phyloP scores from a whole-genome alignment of 2,888 invertebrate genomes.

The Xylocampa areola region DNA sequence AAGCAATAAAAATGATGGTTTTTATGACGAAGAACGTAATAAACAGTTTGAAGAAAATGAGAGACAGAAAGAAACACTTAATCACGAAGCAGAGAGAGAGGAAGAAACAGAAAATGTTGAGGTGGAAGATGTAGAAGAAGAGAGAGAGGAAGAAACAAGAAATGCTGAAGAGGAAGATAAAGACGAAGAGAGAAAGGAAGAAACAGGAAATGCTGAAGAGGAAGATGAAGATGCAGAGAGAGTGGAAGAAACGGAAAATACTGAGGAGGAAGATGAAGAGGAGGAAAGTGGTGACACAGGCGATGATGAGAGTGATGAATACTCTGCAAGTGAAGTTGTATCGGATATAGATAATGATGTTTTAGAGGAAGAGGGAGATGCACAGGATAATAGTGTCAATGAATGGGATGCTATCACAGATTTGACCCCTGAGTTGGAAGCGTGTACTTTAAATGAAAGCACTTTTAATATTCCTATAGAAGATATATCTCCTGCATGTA shows the following conservation, averaged over 20 bases:
- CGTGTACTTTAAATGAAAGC: slow-evolving; percentile 38
- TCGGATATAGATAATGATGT: slow-evolving; percentile 34
- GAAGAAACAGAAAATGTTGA: slow-evolving; percentile 3
- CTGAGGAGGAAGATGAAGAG: slow-evolving; percentile 4
- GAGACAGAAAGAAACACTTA: slow-evolving; percentile 22
- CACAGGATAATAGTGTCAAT: slow-evolving; percentile 5
- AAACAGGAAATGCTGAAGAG: slow-evolving; percentile 2
- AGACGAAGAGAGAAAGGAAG: slow-evolving; percentile 5
- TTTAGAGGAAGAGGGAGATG: slow-evolving; percentile 26
- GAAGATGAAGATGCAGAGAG: slow-evolving; percentile 3
- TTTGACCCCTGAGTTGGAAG: slow-evolving; percentile 29
- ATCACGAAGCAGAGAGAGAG: slow-evolving; percentile 9
- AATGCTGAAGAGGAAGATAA: not conserved
- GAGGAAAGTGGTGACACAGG: not conserved
- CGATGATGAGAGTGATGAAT: slow-evolving; percentile 15
- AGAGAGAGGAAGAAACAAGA: slow-evolving; percentile 2
- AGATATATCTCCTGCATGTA: slow-evolving; percentile 18
- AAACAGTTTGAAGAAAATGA: slow-evolving; percentile 16
- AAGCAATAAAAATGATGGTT: slow-evolving; percentile 21
- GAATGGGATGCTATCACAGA: slow-evolving; percentile 15
- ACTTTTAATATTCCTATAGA: slow-evolving; percentile 38
- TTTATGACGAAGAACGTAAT: slow-evolving; percentile 3
- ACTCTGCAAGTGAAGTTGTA: slow-evolving; percentile 41
- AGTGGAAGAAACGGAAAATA: slow-evolving; percentile 1
- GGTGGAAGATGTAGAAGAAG: not conserved